phyloP scores from a whole-genome alignment of 2,888 invertebrate genomes.

The Augochlorella aurata region DNA sequence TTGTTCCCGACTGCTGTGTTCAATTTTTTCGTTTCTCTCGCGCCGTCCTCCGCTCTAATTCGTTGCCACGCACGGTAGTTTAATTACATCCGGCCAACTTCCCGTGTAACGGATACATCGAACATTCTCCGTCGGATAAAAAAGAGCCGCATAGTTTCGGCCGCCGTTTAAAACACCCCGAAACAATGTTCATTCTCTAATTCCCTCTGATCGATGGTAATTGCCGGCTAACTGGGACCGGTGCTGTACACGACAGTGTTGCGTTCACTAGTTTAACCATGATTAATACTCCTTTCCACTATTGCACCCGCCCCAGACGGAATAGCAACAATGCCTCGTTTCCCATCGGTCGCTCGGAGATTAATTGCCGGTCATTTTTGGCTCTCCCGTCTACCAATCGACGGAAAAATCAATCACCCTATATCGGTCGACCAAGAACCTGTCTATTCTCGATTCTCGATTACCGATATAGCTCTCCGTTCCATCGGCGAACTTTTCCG shows the following conservation, averaged over 20 bases:
- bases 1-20: neutral
- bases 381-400: neutral
- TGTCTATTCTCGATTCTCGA: neutral
- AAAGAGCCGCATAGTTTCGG: neutral
- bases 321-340: conserved; percentile 44
- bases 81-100: conserved; percentile 17
- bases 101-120: conserved; percentile 10
- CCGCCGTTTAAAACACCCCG: neutral
- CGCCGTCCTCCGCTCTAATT: neutral
- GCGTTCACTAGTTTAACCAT: conserved; percentile 48
- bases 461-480: neutral
- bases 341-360: conserved; percentile 43
- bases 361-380: conserved; percentile 55
- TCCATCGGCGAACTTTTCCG: neutral
- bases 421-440: neutral
- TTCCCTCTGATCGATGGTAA: conserved; percentile 27
- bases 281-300: conserved; percentile 54
- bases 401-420: conserved; percentile 37
- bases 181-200: neutral
- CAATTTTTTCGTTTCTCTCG: neutral
- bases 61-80: conserved; percentile 10
- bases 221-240: conserved; percentile 29
- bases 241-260: conserved; percentile 25
- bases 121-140: neutral
- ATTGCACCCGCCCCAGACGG: conserved; percentile 29